Conservation (phyloP, 2,888 invertebrate species). For the Holacanthella duospinosa region DNA sequence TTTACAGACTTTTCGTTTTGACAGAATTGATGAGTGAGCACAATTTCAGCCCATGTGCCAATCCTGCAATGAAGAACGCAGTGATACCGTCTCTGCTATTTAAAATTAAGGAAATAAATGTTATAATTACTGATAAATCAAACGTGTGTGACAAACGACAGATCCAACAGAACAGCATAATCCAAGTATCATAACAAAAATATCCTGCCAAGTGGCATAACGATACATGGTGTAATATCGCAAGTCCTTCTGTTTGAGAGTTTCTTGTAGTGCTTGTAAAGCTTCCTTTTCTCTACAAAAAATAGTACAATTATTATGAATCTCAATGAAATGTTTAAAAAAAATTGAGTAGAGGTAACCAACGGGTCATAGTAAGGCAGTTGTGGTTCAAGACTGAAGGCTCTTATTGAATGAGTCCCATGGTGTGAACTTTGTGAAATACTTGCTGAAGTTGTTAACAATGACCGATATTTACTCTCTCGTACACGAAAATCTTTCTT, state of each 20-base stretch:
- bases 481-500: background rate
- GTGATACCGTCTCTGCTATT: no score
- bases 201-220: conserved; percentile 17
- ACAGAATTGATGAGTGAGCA: background rate
- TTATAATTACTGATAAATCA: background rate
- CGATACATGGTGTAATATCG: conserved; percentile 14
- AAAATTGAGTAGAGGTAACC: background rate
- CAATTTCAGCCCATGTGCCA: background rate
- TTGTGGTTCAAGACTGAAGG: background rate
- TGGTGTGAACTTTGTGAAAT: no score
- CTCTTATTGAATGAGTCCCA: background rate
- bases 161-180: conserved; percentile 9
- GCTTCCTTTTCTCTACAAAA: conserved; percentile 8
- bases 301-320: background rate
- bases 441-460: background rate
- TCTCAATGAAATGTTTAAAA: background rate
- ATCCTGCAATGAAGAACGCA: background rate
- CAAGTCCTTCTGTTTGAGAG: background rate
- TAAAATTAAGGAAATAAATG: background rate
- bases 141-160: conserved; percentile 1
- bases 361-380: conserved; percentile 13
- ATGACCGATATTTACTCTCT: background rate
- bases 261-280: background rate
- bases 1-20: no score
- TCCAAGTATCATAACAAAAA: conserved; percentile 17